Evolutionary conservation across 2,888 invertebrate species (phyloP).

Genomic region (Aleiodes leptofemur): DNA sequence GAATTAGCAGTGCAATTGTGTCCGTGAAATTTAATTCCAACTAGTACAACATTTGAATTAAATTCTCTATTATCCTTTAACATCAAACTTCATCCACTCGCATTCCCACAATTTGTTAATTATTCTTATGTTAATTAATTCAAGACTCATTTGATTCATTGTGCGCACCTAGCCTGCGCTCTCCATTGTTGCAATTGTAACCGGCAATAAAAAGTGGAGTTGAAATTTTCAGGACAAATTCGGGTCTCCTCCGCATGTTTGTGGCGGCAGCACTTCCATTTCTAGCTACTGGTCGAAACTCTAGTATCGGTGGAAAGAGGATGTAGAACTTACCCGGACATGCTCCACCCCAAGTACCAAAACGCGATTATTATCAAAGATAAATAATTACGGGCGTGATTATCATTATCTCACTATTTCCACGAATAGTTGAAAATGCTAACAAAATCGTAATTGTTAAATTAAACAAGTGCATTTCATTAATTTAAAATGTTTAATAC

Average conservation of each 20-base stretch:
- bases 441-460: not conserved
- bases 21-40: no score
- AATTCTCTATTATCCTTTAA: no score
- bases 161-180: no score
- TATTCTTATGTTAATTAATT: no score
- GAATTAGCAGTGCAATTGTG: no score
- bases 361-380: conserved; percentile 25
- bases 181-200: no score
- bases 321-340: conserved; percentile 38
- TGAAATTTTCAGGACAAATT: conserved; percentile 50
- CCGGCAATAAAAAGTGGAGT: not conserved
- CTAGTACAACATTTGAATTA: no score
- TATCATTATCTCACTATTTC: not conserved
- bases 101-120: no score
- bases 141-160: no score
- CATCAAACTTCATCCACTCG: no score
- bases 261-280: conserved; percentile 61
- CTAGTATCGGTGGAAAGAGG: conserved; percentile 47
- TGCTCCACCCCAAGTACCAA: conserved; percentile 44
- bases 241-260: conserved; percentile 62
- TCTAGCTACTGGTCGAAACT: conserved; percentile 59
- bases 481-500: not conserved
- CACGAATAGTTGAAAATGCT: not conserved
- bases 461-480: not conserved
- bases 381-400: not conserved